Conservation (phyloP, 2,888 invertebrate genomes). For the Linyphia triangularis region DNA sequence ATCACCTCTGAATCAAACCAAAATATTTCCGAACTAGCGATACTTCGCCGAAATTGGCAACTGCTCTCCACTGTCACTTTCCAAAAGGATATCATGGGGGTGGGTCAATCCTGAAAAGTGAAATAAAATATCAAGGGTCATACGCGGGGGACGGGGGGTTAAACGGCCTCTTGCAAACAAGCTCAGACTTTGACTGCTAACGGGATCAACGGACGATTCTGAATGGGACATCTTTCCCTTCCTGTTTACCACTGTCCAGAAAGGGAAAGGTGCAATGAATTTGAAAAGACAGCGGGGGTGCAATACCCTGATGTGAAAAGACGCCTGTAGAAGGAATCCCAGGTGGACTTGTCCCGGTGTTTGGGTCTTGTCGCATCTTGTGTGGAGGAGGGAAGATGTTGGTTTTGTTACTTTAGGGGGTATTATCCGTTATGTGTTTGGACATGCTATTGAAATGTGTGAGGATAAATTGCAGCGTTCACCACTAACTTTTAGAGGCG, state of each 20-base stretch:
- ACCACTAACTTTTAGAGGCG: too few species aligned
- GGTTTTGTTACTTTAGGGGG: neutral
- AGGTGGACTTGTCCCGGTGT: neutral
- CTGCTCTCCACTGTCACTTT: slow-evolving; percentile 3
- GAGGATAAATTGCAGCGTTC: too few species aligned
- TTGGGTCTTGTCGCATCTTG: neutral
- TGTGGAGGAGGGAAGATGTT: neutral
- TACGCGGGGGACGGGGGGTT: slow-evolving; percentile 11
- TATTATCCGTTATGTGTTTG: neutral
- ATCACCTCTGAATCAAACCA: too few species aligned
- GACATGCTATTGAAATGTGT: too few species aligned
- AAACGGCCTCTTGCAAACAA: slow-evolving; percentile 24
- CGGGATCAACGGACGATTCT: slow-evolving; percentile 40
- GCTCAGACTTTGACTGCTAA: slow-evolving; percentile 33
- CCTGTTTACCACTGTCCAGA: slow-evolving; percentile 22
- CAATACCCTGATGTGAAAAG: neutral
- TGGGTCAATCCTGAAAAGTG: slow-evolving; percentile 65
- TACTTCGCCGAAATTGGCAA: neutral
- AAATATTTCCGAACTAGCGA: neutral
- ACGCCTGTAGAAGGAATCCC: neutral
- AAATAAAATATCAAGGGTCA: slow-evolving; percentile 7
- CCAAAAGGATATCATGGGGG: neutral
- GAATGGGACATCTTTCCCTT: neutral
- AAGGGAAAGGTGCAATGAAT: too few species aligned
- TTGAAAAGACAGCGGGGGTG: neutral